Percentiles rank a stretch among this genome's conserved stretches.
phyloP scores from a whole-genome alignment of 1,140 invertebrate species.

The Bombus cullumanus region DNA sequence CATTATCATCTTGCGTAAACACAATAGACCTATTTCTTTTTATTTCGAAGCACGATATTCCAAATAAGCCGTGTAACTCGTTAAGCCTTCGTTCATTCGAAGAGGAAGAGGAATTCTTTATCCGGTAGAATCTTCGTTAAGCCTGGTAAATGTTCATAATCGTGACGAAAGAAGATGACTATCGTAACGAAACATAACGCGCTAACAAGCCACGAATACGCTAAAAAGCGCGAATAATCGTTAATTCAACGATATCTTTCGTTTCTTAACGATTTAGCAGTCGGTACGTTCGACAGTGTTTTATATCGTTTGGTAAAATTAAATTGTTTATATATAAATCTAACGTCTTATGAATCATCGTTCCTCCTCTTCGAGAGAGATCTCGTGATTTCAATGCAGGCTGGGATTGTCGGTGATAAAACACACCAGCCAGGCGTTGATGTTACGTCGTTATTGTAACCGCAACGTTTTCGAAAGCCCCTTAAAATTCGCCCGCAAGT shows the following conservation, averaged over 20 bases:
- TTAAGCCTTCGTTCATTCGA: neutral
- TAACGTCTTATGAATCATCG: neutral
- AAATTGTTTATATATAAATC: neutral
- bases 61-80: neutral
- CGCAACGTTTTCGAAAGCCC: neutral
- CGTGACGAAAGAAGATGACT: slow-evolving; percentile 1
- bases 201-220: neutral
- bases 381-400: slow-evolving; percentile 76
- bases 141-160: neutral
- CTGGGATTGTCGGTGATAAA: slow-evolving; percentile 63
- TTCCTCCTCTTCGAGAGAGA: slow-evolving; percentile 42
- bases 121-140: neutral
- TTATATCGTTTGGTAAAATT: neutral
- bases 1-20: neutral
- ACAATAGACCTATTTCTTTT: neutral
- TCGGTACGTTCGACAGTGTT: no score
- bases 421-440: slow-evolving; percentile 72
- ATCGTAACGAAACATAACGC: neutral
- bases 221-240: neutral
- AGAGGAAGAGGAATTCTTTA: neutral
- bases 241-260: neutral
- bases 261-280: neutral
- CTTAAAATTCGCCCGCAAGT: neutral
- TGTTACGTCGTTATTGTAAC: slow-evolving; percentile 65
- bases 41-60: neutral